Percentiles rank a stretch among this genome's conserved stretches.
Conservation (phyloP, 2,797 vertebrate species). For the Capromys pilorides region DNA sequence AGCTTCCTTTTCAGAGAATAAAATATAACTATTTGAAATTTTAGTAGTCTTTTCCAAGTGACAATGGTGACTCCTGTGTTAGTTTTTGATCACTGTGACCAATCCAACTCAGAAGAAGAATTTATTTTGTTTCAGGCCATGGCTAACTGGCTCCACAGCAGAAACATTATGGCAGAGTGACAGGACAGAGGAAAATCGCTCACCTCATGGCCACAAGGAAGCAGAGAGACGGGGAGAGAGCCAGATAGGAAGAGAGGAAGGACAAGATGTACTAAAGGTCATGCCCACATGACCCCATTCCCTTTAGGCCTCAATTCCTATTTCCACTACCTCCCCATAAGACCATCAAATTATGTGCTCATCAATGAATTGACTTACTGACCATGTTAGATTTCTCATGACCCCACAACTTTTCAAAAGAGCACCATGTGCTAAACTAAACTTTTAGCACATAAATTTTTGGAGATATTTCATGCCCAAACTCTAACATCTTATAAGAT, state of each 20-base stretch:
- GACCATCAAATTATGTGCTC: background rate
- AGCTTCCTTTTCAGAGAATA: conserved; percentile 51
- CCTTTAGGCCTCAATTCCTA: background rate
- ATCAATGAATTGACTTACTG: background rate
- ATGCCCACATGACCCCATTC: background rate
- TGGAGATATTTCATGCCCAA: background rate
- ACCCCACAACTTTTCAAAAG: background rate
- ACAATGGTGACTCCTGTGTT: background rate
- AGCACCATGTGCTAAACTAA: background rate
- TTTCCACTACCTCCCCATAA: background rate
- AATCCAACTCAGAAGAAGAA: background rate
- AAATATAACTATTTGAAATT: conserved; percentile 51
- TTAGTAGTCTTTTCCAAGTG: conserved; percentile 41
- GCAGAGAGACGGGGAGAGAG: background rate
- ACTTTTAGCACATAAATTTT: background rate
- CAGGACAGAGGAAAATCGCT: background rate
- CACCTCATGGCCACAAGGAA: background rate
- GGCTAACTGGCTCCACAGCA: background rate
- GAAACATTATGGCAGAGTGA: background rate
- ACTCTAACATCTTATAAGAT: background rate
- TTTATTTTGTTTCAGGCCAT: background rate
- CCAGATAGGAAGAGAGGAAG: background rate
- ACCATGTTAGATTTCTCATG: background rate
- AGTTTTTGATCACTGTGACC: background rate
- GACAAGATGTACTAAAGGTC: background rate